phyloP scores from a whole-genome alignment of 2,888 invertebrate species.

The Oligia fasciuncula region DNA sequence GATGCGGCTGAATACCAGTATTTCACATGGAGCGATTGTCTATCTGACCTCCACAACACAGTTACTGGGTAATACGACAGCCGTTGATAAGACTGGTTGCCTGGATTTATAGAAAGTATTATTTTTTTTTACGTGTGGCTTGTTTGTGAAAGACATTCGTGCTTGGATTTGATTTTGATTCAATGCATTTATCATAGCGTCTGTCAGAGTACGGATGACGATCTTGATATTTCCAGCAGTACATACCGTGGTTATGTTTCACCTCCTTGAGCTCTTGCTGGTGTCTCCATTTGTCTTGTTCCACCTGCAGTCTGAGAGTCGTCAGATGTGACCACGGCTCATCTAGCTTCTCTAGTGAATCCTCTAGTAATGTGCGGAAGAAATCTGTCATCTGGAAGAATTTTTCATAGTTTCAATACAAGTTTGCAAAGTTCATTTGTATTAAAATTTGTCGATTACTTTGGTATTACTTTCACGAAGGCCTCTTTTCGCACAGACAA shows the following conservation, averaged over 20 bases:
- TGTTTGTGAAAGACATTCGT: no score
- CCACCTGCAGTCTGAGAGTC: conserved; percentile 92
- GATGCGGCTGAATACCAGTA: no score
- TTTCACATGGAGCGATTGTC: no score
- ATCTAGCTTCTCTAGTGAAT: conserved; percentile 91
- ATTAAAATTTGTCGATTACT: background rate
- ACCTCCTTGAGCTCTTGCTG: conserved; percentile 93
- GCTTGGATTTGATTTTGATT: background rate
- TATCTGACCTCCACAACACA: no score
- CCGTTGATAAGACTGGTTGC: no score
- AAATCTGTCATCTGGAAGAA: conserved; percentile 91
- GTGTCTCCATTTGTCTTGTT: conserved; percentile 92
- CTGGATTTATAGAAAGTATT: no score
- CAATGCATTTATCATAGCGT: background rate
- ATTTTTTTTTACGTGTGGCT: no score
- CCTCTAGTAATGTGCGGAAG: conserved; percentile 92
- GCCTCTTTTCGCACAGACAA: background rate
- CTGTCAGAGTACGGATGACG: background rate
- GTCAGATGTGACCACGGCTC: conserved; percentile 90
- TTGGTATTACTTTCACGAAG: background rate
- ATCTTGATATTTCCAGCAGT: background rate
- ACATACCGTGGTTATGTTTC: conserved; percentile 92
- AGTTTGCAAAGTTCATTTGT: no score
- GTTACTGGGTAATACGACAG: no score
- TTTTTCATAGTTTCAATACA: conserved; percentile 1